Conservation (phyloP, 2,888 invertebrate genomes). For the Acrocera orbiculus region DNA sequence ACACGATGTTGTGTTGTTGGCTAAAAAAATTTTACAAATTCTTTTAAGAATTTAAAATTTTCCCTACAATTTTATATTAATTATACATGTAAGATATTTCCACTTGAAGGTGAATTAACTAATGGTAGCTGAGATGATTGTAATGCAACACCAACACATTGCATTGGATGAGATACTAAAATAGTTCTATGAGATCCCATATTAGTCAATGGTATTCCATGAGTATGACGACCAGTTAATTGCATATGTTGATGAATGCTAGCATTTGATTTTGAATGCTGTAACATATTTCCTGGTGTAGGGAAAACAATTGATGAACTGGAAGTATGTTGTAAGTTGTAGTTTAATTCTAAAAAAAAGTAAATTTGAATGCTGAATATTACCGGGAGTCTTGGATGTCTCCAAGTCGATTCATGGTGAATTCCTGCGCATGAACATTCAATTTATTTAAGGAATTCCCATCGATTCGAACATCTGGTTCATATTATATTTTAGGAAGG, state of each 20-base stretch:
- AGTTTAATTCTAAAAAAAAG: conserved; percentile 29
- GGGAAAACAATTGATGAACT: conserved; percentile 30
- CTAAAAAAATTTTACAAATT: conserved; percentile 3
- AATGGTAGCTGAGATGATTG: conserved; percentile 23
- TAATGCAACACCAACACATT: conserved; percentile 16
- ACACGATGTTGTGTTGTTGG: conserved; percentile 23
- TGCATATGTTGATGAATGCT: conserved; percentile 32
- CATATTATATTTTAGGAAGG: neutral
- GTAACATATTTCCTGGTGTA: conserved; percentile 19
- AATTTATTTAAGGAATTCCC: conserved; percentile 43
- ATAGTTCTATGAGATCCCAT: conserved; percentile 24
- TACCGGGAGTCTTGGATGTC: conserved; percentile 24
- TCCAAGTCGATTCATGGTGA: conserved; percentile 46
- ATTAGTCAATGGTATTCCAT: conserved; percentile 9
- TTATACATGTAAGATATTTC: conserved; percentile 47
- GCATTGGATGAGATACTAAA: conserved; percentile 27
- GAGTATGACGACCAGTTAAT: conserved; percentile 20
- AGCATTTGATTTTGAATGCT: conserved; percentile 36
- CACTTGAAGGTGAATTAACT: conserved; percentile 48
- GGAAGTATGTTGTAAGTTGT: conserved; percentile 33
- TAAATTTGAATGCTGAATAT: neutral
- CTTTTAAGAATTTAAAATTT: conserved; percentile 1
- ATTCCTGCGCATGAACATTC: conserved; percentile 81
- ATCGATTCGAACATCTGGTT: conserved; percentile 42
- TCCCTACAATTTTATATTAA: neutral